A percentile compares a stretch with the other conserved stretches of the same genome.
Conservation (phyloP, 2,888 invertebrate genomes). For the Drosophila bunnanda region DNA sequence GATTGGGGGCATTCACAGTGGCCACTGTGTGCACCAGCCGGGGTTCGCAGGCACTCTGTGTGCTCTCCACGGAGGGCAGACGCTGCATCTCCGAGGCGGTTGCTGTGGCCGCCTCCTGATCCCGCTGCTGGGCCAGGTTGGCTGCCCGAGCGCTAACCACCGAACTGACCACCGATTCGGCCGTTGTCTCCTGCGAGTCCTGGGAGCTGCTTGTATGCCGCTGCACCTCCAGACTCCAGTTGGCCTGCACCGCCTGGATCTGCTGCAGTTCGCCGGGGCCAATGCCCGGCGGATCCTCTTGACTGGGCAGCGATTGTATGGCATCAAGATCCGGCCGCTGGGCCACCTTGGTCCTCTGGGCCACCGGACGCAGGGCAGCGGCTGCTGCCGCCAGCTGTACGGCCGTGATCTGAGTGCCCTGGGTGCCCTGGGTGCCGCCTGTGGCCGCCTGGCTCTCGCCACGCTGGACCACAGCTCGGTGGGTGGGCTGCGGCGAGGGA, state of each 20-base stretch:
- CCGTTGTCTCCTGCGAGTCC: conserved; percentile 85
- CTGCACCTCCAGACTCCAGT: conserved; percentile 83
- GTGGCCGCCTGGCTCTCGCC: neutral
- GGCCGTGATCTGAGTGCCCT: conserved; percentile 62
- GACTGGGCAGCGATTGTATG: conserved; percentile 86
- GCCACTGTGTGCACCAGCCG: conserved; percentile 78
- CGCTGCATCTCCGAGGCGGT: conserved; percentile 71
- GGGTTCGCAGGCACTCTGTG: conserved; percentile 72
- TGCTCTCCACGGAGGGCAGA: conserved; percentile 78
- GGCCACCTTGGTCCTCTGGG: conserved; percentile 54
- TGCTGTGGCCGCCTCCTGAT: conserved; percentile 28
- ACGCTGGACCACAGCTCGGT: conserved; percentile 40
- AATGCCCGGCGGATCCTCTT: conserved; percentile 68
- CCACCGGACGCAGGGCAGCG: conserved; percentile 71
- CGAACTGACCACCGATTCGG: conserved; percentile 84
- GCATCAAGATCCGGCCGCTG: conserved; percentile 85
- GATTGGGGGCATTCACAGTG: conserved; percentile 67
- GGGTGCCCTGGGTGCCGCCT: neutral
- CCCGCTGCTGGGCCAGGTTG: conserved; percentile 65
- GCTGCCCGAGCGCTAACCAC: conserved; percentile 75
- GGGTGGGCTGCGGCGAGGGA: conserved; percentile 67
- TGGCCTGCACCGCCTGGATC: conserved; percentile 65
- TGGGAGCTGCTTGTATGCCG: conserved; percentile 83
- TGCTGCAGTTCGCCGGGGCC: conserved; percentile 28
- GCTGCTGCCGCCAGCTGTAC: conserved; percentile 75